Conservation (phyloP, 2,113 vertebrate species). For the Ageneiosus marmoratus region DNA sequence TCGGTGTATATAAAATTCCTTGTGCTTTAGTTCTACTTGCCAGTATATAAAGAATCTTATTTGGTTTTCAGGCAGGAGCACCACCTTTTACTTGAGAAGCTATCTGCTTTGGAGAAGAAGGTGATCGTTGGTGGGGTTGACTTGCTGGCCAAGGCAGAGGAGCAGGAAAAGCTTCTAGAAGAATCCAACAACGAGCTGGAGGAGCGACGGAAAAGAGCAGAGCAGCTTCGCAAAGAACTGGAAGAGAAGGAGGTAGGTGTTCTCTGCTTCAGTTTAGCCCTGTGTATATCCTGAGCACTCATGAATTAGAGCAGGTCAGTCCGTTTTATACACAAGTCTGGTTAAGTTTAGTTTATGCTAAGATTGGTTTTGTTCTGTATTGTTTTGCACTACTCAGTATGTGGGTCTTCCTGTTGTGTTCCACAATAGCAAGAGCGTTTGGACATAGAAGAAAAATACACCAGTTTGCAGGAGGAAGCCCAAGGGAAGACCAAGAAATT, state of each 20-base stretch:
- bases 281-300: neutral
- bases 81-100: slow-evolving; percentile 89
- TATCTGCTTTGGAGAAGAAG: slow-evolving; percentile 93
- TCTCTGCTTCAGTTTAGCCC: neutral
- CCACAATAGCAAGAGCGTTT: slow-evolving; percentile 90
- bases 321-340: neutral
- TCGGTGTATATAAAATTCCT: neutral
- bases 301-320: neutral
- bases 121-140: slow-evolving; percentile 98
- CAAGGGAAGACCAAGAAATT: slow-evolving; percentile 98
- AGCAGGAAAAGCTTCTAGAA: slow-evolving; percentile 95
- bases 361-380: neutral
- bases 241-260: slow-evolving; percentile 90
- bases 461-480: slow-evolving; percentile 95
- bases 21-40: neutral
- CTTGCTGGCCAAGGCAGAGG: slow-evolving; percentile 95
- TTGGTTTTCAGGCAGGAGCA: slow-evolving; percentile 86
- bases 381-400: neutral
- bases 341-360: neutral
- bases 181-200: slow-evolving; percentile 98
- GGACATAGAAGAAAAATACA: slow-evolving; percentile 98
- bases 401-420: neutral
- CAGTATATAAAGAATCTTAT: neutral
- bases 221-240: slow-evolving; percentile 91
- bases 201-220: slow-evolving; percentile 88